Base-by-base conservation (phyloP, 92 coral and sea anemone genomes). In the Parazoanthus darwini region DNA sequence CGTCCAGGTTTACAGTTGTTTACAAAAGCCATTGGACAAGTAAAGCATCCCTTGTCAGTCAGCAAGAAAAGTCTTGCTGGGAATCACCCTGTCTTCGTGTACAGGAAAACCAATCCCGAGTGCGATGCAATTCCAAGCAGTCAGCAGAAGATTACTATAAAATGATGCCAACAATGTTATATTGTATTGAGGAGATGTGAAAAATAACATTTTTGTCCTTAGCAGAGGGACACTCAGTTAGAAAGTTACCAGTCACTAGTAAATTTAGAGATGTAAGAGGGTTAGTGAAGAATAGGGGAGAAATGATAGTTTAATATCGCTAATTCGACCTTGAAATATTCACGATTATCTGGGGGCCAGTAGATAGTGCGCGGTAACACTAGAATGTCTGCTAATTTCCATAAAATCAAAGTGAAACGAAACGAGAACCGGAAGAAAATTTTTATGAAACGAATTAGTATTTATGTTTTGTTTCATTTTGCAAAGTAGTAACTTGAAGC, bases 391-490 rank as follows among this genome's bases (percentile, higher is more conserved):
- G 56, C 81, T 20, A 42, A 38, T 10, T 77, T 10, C 59, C 33
- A 43, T 43, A 77, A 43, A 42, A 8, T 33, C 16, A 15, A 38
- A 75, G 36, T 36, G 36, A 76, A 78, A 78, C 25, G 16, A 54
- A 51, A 25, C 35, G 68, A 26, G 38, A 51, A 54, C 33, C n/a
- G 39, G 36, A 29, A 33, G 43, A 51, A 80, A 44, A 26, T 4
- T 25, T 16, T 44, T 46, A 9, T 79, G 35, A 3, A 54, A 36
- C 16, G 16, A 23, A 10, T n/a, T 51, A 78, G 22, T 22, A 13
- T 5, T 43, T 33, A 29, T 46, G 48, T 78, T 77, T 48, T 79
- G 43, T 25, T 79, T 79, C 66, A 80, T 29, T 80, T 80, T 58
- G 5, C 25, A 33, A 22, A 35, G 26, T 26, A 18, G 70, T 26